Base-by-base conservation (phyloP, 2,113 vertebrate genomes). In the Passer montanus region DNA sequence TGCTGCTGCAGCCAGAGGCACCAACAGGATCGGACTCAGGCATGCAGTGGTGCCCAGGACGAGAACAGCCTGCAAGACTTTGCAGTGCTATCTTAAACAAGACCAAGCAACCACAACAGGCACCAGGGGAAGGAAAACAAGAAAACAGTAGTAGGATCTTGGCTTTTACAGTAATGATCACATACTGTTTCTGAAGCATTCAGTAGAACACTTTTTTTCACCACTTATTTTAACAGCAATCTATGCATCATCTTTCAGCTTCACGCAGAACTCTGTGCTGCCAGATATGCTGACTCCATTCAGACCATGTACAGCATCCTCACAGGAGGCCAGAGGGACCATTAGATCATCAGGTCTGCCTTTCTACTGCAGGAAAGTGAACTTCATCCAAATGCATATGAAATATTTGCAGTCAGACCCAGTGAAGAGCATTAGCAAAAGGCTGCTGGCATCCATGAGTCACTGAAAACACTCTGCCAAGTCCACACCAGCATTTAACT, bases 281-380 rank as follows among this genome's bases (percentile, higher is more conserved):
- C 95, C 95, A 97, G 84, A 95, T 96, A 84, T 1, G 35, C 90
- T 90, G 88, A 83, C 76, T 95, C 90, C 85, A 89, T 73, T 90
- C 90, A 88, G 80, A 74, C 68, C 88, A 60, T 86, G 95, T 62
- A 88, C 90, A 95, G 91, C 76, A 90, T 94, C 93, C 60, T 89
- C 41, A 23, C 49, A 86, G 83, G 94, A 95, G 92, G 83, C 94
- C 90, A 63, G 62, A 46, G 85, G 73, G 92, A 97, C 88, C 66
- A 92, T 94, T 95, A 96, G 95, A 95, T 95, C 92, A 96, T 91
- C 92, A 93, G 90, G 83, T 94, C 86, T 96, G 95, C 64, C 88
- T 90, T 88, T 92, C 78, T 91, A 30, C 53, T 91, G 62, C 60
- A 84, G 44, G 92, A 86, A 89, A 90, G 83, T 49, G 88, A 96